Evolutionary conservation across 2,113 vertebrate species (phyloP), one percentile per base, ranked within the genome.

Genomic region (Psammodynastes pulverulentus): DNA sequence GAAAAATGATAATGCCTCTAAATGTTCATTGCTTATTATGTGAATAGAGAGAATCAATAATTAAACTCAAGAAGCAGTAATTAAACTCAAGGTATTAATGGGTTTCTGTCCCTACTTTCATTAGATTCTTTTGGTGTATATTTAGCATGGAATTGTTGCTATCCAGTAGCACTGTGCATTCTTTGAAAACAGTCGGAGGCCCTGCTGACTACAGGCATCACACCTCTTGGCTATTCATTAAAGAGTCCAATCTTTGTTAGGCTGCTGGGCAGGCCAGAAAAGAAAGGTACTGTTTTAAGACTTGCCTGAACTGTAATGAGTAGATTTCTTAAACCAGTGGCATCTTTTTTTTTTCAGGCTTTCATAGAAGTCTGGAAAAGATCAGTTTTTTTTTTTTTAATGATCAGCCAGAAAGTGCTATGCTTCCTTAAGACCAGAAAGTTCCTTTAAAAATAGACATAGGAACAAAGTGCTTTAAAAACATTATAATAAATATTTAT

Each of bases 21-120:
- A 58, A 10, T 84, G 23, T 45, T 9, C 52, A 19, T 49, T 58
- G 34, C 39, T 85, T 93, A 19, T 86, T 79, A 91, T 46, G 43
- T n/a, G 39, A 34, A 39, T 12, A n/a, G 26, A 54, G 10, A 46
- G 62, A 86, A 51, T 13, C 9, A 84, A 43, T 91, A 84, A 91
- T 88, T 79, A 91, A 9, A 6, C 46, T 46, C 24, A 34, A n/a
- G 34, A 72, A 72, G 9, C n/a, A 93, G 89, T 1, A 89, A 92
- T 94, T 52, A n/a, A 54, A 4, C 87, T 17, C 56, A 89, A 93
- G 8, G 62, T 93, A 45, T 5, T 93, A 23, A n/a, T 43, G 29
- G 53, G 1, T 21, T 88, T 1, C 1, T 56, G 67, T 95, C 13
- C 46, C 46, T 49, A 15, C 15, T 62, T 86, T 72, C 53, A 49